These are phyloP conservation scores for Drosophila pachea DNA, from an alignment of 1,140 invertebrate genomes.

Conservation along the genomic window DNA sequence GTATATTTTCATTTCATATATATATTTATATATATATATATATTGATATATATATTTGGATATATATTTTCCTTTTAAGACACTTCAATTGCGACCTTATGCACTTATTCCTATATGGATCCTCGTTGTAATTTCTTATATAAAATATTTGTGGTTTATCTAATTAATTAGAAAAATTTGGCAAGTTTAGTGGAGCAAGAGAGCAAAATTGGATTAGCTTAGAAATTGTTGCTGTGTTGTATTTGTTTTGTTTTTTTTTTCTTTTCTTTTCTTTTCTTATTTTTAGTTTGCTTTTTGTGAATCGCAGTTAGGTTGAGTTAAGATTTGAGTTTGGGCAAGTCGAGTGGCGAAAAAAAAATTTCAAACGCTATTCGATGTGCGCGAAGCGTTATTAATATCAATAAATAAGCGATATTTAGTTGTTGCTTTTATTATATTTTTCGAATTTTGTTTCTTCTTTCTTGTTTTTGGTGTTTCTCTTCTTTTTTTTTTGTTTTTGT, in stretches of 20 bases:
- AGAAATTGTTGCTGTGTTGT: slow-evolving; percentile 26
- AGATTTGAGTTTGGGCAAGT: slow-evolving; percentile 35
- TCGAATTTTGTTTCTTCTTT: slow-evolving; percentile 7
- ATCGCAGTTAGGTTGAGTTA: slow-evolving; percentile 39
- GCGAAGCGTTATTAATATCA: slow-evolving; percentile 38
- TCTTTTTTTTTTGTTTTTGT: slow-evolving; percentile 14
- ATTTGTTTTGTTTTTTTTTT: slow-evolving; percentile 14
- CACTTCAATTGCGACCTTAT: slow-evolving; percentile 68
- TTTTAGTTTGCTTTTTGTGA: slow-evolving; percentile 22
- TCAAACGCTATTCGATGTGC: slow-evolving; percentile 23
- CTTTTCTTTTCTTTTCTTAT: slow-evolving; percentile 12
- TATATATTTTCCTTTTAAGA: slow-evolving; percentile 55
- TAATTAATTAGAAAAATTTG: slow-evolving; percentile 48
- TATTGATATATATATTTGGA: slow-evolving; percentile 37
- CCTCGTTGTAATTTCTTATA: slow-evolving; percentile 20
- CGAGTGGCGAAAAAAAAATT: slow-evolving; percentile 15
- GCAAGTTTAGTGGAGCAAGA: slow-evolving; percentile 57
- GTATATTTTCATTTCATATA: slow-evolving; percentile 32
- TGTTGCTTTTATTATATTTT: slow-evolving; percentile 4
- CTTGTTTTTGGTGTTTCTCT: slow-evolving; percentile 15
- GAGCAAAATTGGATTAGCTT: slow-evolving; percentile 44
- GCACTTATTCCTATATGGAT: slow-evolving; percentile 45
- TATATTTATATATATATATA: slow-evolving; percentile 31
- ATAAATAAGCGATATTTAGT: slow-evolving; percentile 26
- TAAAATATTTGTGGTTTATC: slow-evolving; percentile 28